Percentiles rank a stretch among this genome's conserved stretches.
phyloP scores from a whole-genome alignment of 2,888 invertebrate genomes.

The Lepidocyrtoides sp. region DNA sequence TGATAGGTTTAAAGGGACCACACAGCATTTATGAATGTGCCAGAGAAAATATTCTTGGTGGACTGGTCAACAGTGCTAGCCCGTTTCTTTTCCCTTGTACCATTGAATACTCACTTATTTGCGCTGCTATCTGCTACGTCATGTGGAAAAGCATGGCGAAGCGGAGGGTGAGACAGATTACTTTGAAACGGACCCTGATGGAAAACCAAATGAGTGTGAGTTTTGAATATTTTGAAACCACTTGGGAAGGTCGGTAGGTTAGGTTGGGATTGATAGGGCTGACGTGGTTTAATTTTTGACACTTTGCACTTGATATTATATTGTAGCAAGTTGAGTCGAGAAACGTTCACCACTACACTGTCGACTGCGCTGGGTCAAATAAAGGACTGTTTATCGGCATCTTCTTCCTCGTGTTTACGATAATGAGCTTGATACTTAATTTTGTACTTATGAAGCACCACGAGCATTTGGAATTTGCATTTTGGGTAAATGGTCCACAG shows the following conservation, averaged over 20 bases:
- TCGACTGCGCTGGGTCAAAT: slow-evolving; percentile 97
- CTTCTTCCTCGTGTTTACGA: slow-evolving; percentile 93
- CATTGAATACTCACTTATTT: slow-evolving; percentile 96
- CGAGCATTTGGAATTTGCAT: slow-evolving; percentile 91
- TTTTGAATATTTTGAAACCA: background rate
- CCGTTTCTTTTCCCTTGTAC: slow-evolving; percentile 96
- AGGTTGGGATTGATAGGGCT: too few species aligned
- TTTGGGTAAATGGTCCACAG: too few species aligned
- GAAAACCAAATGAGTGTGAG: slow-evolving; percentile 78
- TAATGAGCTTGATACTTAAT: slow-evolving; percentile 96
- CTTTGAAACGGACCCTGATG: too few species aligned
- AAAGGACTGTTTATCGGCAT: slow-evolving; percentile 95
- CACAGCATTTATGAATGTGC: slow-evolving; percentile 86
- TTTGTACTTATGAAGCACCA: slow-evolving; percentile 95
- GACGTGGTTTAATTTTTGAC: too few species aligned
- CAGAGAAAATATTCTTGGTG: slow-evolving; percentile 88
- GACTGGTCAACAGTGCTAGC: slow-evolving; percentile 90
- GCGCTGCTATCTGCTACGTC: slow-evolving; percentile 95
- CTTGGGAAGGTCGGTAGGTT: too few species aligned
- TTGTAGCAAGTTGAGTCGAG: too few species aligned
- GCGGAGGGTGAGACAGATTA: too few species aligned
- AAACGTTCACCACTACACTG: slow-evolving; percentile 92
- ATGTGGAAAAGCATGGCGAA: slow-evolving; percentile 93
- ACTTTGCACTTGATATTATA: too few species aligned
- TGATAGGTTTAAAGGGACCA: slow-evolving; percentile 83